Percentiles rank a stretch among this genome's conserved stretches.
These are phyloP conservation scores for Actenoides lindsayi DNA, from an alignment of 2,113 vertebrate genomes.

Conservation along the genomic window DNA sequence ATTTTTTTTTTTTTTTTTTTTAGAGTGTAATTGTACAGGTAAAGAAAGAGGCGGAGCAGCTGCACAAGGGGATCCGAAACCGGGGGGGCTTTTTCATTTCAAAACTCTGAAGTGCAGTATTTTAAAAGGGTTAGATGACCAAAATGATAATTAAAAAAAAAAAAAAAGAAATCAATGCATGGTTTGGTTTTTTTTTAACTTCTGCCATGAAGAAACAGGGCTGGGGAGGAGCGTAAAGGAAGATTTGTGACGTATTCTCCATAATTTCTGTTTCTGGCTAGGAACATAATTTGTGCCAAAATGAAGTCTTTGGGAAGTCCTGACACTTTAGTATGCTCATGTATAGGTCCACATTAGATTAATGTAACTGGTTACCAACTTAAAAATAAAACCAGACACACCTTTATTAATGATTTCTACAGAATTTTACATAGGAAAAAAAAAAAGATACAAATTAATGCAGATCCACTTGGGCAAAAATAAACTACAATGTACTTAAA, in stretches of 20 bases:
- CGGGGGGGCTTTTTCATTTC: not conserved
- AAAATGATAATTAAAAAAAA: not conserved
- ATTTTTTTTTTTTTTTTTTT: not conserved
- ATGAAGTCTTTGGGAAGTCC: slow-evolving; percentile 67
- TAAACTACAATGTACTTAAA: slow-evolving; percentile 77
- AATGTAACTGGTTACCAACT: slow-evolving; percentile 67
- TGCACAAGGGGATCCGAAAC: not conserved
- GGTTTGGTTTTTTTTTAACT: not conserved
- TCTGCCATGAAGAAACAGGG: not conserved
- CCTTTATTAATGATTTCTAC: slow-evolving; percentile 83
- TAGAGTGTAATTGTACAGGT: slow-evolving; percentile 26
- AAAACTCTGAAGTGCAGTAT: slow-evolving; percentile 32
- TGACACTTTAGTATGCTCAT: slow-evolving; percentile 45
- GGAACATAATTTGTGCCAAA: slow-evolving; percentile 68
- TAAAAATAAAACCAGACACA: slow-evolving; percentile 62
- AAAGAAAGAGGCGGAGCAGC: slow-evolving; percentile 51
- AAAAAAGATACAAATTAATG: slow-evolving; percentile 78
- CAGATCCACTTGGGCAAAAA: slow-evolving; percentile 74
- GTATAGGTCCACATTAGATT: slow-evolving; percentile 53
- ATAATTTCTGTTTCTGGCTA: slow-evolving; percentile 28
- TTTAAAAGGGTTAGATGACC: not conserved
- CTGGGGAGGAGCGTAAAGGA: not conserved
- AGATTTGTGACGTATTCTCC: slow-evolving; percentile 13
- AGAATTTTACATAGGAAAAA: slow-evolving; percentile 75
- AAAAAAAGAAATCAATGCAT: not conserved